Base-by-base conservation (phyloP, 2,797 vertebrate species). In the Austrolebias charrua region DNA sequence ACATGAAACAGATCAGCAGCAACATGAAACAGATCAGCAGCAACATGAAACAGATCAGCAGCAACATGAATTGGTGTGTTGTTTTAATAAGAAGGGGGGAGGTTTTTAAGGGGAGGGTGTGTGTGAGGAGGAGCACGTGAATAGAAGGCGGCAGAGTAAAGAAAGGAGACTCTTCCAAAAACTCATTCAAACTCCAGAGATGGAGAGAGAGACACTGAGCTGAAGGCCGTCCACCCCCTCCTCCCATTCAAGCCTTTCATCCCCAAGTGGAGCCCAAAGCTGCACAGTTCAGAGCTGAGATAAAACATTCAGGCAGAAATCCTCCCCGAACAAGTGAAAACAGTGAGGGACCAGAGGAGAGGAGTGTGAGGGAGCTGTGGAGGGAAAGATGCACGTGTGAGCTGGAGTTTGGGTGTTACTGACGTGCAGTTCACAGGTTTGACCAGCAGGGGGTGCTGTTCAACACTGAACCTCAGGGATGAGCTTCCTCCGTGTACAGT, bases 11-110 rank as follows among this genome's bases (percentile, higher is more conserved):
- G n/a, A n/a, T n/a, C n/a, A n/a, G n/a, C n/a, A n/a, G n/a, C n/a
- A n/a, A n/a, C n/a, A n/a, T n/a, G n/a, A n/a, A n/a, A n/a, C n/a
- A n/a, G n/a, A n/a, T n/a, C n/a, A n/a, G n/a, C n/a, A n/a, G n/a
- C n/a, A n/a, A n/a, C n/a, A n/a, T n/a, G n/a, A n/a, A n/a, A n/a
- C n/a, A n/a, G n/a, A n/a, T n/a, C n/a, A n/a, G n/a, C n/a, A n/a
- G n/a, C n/a, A n/a, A n/a, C n/a, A n/a, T n/a, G n/a, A n/a, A 94
- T 89, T 92, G 91, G 92, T 89, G 90, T 92, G 92, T 95, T 94
- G 94, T 95, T 98, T 98, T 98, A 97, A 96, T 94, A 95, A 89
- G 94, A 91, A 94, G 94, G 94, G 94, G 94, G 94, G 88, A 92
- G 92, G 93, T 92, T 93, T 86, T 51, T 79, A 89, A 40, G 19